A percentile compares a stretch with the other conserved stretches of the same genome.
phyloP scores from a whole-genome alignment of 1,140 invertebrate genomes.

The Drosophila pseudoananassae region DNA sequence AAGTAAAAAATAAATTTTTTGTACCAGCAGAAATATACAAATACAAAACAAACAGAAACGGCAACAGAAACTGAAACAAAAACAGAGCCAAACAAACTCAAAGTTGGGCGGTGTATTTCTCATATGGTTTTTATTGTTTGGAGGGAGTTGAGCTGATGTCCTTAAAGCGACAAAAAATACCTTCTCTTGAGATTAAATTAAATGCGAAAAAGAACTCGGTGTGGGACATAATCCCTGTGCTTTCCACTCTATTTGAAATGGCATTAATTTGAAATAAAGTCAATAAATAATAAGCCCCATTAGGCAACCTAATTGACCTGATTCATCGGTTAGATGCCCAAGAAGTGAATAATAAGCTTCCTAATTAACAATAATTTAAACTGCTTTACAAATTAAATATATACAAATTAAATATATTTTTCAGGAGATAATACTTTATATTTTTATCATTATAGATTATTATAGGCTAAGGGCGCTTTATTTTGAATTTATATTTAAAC shows the following conservation, averaged over 20 bases:
- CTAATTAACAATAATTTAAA: not conserved
- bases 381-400: too few relatives aligned
- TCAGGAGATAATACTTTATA: not conserved
- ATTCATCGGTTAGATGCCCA: not conserved
- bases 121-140: slow-evolving; percentile 19
- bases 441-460: too few relatives aligned
- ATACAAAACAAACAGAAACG: slow-evolving; percentile 52
- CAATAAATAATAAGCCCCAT: slow-evolving; percentile 29
- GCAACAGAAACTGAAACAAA: slow-evolving; percentile 48
- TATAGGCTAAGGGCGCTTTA: not conserved
- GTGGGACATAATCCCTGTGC: slow-evolving; percentile 28
- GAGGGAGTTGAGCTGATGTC: slow-evolving; percentile 20
- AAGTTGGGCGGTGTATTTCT: slow-evolving; percentile 25
- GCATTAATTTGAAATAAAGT: slow-evolving; percentile 17
- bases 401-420: not conserved
- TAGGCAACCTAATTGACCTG: slow-evolving; percentile 23
- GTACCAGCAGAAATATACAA: slow-evolving; percentile 54
- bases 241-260: slow-evolving; percentile 7
- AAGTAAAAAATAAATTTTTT: slow-evolving; percentile 33
- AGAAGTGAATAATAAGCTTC: not conserved
- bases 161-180: slow-evolving; percentile 23
- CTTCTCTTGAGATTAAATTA: slow-evolving; percentile 35
- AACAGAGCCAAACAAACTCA: slow-evolving; percentile 40
- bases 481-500: not conserved
- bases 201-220: slow-evolving; percentile 23